Evolutionary conservation across 2,888 invertebrate species (phyloP), one percentile per base, ranked within the genome.

Genomic region (Uropetala carovei): DNA sequence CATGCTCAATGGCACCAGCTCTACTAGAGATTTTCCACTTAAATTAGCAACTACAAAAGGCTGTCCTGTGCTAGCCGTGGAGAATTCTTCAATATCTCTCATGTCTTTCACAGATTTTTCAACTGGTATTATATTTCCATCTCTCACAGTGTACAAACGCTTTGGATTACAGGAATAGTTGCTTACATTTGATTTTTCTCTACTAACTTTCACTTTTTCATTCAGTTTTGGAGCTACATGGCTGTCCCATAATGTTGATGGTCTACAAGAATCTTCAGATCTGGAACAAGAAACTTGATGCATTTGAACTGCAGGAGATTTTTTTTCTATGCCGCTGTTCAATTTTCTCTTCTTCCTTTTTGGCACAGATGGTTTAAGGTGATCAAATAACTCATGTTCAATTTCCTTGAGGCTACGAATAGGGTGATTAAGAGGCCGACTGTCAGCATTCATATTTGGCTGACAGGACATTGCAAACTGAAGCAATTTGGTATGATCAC

Each of bases 401-500:
- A 96, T 93, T 91, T 95, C 94, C 93, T 95, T 95, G 7, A 96
- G 94, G 82, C 95, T 94, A 94, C 96, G 95, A 94, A 96, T 96
- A 18, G 96, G 96, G 93, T 96, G 96, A 8, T 93, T 92, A 14
- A 86, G 91, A 14, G 93, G 94, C 68, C 93, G 92, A 4, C 30
- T 64, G 57, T 93, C 93, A 11, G 64, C n/a, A 18, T 16, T 18
- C 8, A 43, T 9, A 14, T 58, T 27, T 30, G 89, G n/a, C 82
- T 93, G 92, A 92, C 93, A 93, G 8, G 93, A 93, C 30, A 94
- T 92, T 8, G 94, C 94, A 94, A 95, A 95, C 93, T 94, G 94
- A 68, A 94, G 93, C 82, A 94, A 93, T 93, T 94, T 94, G 16
- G 94, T 94, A 93, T 94, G 94, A 56, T 93, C 92, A 93, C 95